phyloP scores from a whole-genome alignment of 2,797 vertebrate species.

The Cebuella pygmaea region DNA sequence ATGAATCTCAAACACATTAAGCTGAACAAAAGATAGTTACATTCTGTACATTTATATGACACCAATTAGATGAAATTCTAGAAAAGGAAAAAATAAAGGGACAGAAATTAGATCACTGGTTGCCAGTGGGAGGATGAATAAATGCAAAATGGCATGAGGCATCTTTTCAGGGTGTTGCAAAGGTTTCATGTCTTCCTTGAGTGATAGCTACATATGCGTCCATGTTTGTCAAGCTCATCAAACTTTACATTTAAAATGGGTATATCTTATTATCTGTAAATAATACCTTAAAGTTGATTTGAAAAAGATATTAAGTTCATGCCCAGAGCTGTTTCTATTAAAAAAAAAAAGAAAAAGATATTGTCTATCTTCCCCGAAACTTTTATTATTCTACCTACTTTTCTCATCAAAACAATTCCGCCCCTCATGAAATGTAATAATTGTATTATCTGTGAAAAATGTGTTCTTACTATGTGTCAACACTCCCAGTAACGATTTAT shows the following conservation, averaged over 20 bases:
- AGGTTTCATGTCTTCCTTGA: not conserved
- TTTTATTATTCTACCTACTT: not conserved
- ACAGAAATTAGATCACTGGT: not conserved
- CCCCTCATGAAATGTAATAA: not conserved
- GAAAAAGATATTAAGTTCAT: not conserved
- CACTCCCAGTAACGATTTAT: not conserved
- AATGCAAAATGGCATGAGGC: not conserved
- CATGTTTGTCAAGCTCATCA: not conserved
- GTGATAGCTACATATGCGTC: not conserved
- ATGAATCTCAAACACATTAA: not conserved
- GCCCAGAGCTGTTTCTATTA: no score
- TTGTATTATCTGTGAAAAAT: not conserved
- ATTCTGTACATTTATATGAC: not conserved
- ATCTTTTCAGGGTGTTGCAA: not conserved
- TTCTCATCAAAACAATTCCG: conserved; percentile 16
- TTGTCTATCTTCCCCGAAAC: not conserved
- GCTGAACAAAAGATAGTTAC: not conserved
- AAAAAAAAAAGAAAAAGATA: conserved; percentile 22
- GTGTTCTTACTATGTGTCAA: not conserved
- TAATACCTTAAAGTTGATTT: conserved; percentile 16
- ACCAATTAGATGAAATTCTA: not conserved
- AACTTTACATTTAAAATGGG: not conserved
- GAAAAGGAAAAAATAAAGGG: not conserved
- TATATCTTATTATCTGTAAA: conserved; percentile 26
- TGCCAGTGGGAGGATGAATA: not conserved